These are phyloP conservation scores for Dryococelus australis DNA, from an alignment of 2,888 invertebrate genomes.

Conservation along the genomic window DNA sequence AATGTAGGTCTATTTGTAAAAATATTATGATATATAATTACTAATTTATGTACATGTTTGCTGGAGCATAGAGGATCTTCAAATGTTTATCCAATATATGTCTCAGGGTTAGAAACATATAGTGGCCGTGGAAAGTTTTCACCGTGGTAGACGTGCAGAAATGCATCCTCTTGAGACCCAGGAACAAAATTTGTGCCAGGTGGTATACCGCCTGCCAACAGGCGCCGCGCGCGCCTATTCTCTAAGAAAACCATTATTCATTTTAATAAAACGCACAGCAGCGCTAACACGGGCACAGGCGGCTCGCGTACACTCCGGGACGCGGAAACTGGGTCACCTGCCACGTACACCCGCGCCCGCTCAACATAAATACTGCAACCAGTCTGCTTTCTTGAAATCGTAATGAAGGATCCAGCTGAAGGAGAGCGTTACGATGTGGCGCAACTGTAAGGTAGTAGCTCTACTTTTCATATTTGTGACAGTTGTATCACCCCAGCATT, in stretches of 20 bases:
- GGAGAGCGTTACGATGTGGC: too few species aligned
- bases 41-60: too few species aligned
- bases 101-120: background rate
- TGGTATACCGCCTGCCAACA: constrained; percentile 10
- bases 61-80: too few species aligned
- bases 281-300: constrained; percentile 35
- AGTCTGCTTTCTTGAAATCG: background rate
- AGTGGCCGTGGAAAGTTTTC: background rate
- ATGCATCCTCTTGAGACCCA: background rate
- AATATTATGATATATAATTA: too few species aligned
- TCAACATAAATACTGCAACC: background rate
- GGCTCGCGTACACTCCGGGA: constrained; percentile 33
- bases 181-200: background rate
- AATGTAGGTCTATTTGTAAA: too few species aligned
- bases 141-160: background rate
- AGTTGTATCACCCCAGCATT: too few species aligned
- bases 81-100: background rate
- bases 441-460: too few species aligned
- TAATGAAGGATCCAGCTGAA: too few species aligned
- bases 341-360: background rate
- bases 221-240: constrained; percentile 39
- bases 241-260: constrained; percentile 46
- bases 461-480: too few species aligned
- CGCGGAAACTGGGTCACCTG: constrained; percentile 12
- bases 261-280: constrained; percentile 45